Conservation (phyloP, 2,888 invertebrate species). For the Anticlea derivata region DNA sequence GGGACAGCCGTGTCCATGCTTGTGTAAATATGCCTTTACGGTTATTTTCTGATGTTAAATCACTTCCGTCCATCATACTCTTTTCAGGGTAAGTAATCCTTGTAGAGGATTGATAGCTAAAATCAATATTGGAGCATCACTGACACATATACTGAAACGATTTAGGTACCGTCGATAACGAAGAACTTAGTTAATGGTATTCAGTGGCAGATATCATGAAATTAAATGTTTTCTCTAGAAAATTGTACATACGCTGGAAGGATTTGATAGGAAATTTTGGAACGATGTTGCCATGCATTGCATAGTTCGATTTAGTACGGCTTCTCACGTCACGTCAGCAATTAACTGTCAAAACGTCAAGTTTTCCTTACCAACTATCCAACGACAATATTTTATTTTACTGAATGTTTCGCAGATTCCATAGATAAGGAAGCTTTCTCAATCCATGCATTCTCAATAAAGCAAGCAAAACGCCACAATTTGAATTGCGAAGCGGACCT, state of each 20-base stretch:
- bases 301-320: constrained; percentile 19
- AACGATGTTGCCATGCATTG: constrained; percentile 35
- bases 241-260: constrained; percentile 20
- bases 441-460: no score
- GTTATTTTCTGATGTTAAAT: constrained; percentile 83
- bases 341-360: constrained; percentile 17
- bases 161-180: constrained; percentile 7
- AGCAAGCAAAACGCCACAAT: no score
- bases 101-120: constrained; percentile 15
- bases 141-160: constrained; percentile 15
- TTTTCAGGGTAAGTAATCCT: constrained; percentile 40
- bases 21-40: constrained; percentile 87
- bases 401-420: no score
- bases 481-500: no score
- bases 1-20: constrained; percentile 87
- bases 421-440: no score
- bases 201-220: constrained; percentile 3
- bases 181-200: constrained; percentile 15
- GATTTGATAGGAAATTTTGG: constrained; percentile 19
- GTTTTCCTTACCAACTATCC: neutral
- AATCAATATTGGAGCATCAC: constrained; percentile 45
- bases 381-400: constrained; percentile 4
- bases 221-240: constrained; percentile 13
- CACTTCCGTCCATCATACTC: constrained; percentile 88
- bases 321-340: constrained; percentile 33